Evolutionary conservation across 53 echinoderm and acorn worm genomes (phyloP).

Genomic region (Hippasteria phrygiana): DNA sequence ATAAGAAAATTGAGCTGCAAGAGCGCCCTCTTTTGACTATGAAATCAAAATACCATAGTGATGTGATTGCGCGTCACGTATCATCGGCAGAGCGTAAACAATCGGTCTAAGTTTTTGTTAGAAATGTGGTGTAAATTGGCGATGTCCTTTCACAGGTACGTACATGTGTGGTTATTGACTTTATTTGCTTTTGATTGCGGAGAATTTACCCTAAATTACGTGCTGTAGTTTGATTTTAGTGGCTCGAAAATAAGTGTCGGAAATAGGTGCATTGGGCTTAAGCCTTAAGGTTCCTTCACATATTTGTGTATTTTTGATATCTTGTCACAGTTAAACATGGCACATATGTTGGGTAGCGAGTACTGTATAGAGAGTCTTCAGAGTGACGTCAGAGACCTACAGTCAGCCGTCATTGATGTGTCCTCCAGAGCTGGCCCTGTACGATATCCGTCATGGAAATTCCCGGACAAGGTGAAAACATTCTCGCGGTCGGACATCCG

Average conservation of each 20-base stretch:
- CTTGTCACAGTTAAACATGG: slow-evolving; percentile 62
- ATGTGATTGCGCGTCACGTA: neutral
- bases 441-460: slow-evolving; percentile 97
- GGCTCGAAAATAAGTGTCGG: neutral
- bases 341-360: slow-evolving; percentile 87
- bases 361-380: slow-evolving; percentile 90
- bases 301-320: neutral
- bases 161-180: neutral
- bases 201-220: neutral
- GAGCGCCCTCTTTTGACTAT: slow-evolving; percentile 38
- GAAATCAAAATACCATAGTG: slow-evolving; percentile 7
- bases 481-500: too few species aligned
- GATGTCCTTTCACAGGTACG: neutral
- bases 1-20: neutral
- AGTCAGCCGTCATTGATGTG: slow-evolving; percentile 85
- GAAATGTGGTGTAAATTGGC: neutral
- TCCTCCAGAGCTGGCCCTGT: slow-evolving; percentile 95
- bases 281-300: neutral
- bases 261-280: neutral
- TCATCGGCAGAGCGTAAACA: too few species aligned
- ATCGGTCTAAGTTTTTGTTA: neutral
- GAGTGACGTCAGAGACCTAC: slow-evolving; percentile 88
- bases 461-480: slow-evolving; percentile 88
- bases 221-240: neutral
- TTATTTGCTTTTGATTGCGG: neutral